Conservation (phyloP, 2,888 invertebrate genomes). For the Tryphoninae sp. region DNA sequence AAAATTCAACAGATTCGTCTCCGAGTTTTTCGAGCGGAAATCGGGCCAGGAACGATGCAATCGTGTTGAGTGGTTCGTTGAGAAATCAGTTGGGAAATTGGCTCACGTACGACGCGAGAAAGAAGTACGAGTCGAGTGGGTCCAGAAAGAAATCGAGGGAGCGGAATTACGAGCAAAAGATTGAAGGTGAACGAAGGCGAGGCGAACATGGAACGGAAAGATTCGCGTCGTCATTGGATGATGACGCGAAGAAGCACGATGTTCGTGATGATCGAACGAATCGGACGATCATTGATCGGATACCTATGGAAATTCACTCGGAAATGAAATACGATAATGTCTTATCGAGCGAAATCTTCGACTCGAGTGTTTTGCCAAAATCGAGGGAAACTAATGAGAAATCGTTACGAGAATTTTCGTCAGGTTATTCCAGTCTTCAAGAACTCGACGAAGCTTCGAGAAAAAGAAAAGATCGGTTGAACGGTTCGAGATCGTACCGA, state of each 20-base stretch:
- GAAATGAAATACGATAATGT: slow-evolving; percentile 28
- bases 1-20: slow-evolving; percentile 43
- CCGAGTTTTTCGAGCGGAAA: slow-evolving; percentile 56
- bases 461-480: slow-evolving; percentile 12
- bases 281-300: slow-evolving; percentile 14
- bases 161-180: slow-evolving; percentile 17
- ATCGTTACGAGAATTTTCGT: background rate
- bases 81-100: slow-evolving; percentile 60
- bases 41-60: slow-evolving; percentile 46
- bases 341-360: background rate
- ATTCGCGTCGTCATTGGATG: slow-evolving; percentile 11
- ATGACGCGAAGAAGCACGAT: slow-evolving; percentile 36
- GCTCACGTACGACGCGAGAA: slow-evolving; percentile 42
- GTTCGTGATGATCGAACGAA: slow-evolving; percentile 44
- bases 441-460: background rate
- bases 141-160: slow-evolving; percentile 11
- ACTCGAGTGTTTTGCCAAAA: slow-evolving; percentile 9
- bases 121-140: slow-evolving; percentile 18
- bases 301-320: slow-evolving; percentile 40
- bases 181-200: slow-evolving; percentile 39
- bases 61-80: slow-evolving; percentile 56
- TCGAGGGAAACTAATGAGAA: slow-evolving; percentile 1
- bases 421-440: slow-evolving; percentile 9
- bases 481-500: slow-evolving; percentile 50
- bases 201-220: slow-evolving; percentile 4